Evolutionary conservation across 2,113 vertebrate genomes (phyloP).

Genomic region (Pseudorasbora parva): DNA sequence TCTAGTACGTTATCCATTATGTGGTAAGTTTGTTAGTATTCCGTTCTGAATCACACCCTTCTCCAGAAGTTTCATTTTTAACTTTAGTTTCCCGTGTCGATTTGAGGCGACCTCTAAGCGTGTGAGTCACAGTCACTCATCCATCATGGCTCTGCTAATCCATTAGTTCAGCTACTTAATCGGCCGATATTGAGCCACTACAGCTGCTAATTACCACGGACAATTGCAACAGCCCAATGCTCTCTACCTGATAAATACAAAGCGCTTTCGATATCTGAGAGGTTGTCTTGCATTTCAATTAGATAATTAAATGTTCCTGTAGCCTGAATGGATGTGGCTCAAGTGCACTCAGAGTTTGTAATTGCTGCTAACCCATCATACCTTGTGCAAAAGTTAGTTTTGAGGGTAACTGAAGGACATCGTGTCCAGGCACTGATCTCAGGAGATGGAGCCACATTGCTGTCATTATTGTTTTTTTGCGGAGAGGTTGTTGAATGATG

Average conservation of each 20-base stretch:
- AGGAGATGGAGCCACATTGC: not conserved
- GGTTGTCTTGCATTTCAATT: conserved; percentile 69
- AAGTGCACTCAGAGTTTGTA: conserved; percentile 62
- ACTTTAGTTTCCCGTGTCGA: not conserved
- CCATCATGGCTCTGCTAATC: conserved; percentile 49
- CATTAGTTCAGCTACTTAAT: conserved; percentile 61
- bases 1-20: too few relatives aligned
- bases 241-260: conserved; percentile 75
- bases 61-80: not conserved
- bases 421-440: not conserved
- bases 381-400: not conserved
- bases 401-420: not conserved
- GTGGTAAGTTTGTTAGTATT: not conserved
- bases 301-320: conserved; percentile 68
- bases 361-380: conserved; percentile 56
- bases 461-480: not conserved
- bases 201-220: conserved; percentile 70
- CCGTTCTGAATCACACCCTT: not conserved
- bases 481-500: not conserved
- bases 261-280: conserved; percentile 57
- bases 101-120: conserved; percentile 33
- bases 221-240: conserved; percentile 51
- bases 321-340: conserved; percentile 48
- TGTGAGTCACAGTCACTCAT: conserved; percentile 48
- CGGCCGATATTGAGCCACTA: conserved; percentile 63